Evolutionary conservation across 2,888 invertebrate species (phyloP), one percentile per base, ranked within the genome.

Genomic region (Acanthoscelides obtectus): DNA sequence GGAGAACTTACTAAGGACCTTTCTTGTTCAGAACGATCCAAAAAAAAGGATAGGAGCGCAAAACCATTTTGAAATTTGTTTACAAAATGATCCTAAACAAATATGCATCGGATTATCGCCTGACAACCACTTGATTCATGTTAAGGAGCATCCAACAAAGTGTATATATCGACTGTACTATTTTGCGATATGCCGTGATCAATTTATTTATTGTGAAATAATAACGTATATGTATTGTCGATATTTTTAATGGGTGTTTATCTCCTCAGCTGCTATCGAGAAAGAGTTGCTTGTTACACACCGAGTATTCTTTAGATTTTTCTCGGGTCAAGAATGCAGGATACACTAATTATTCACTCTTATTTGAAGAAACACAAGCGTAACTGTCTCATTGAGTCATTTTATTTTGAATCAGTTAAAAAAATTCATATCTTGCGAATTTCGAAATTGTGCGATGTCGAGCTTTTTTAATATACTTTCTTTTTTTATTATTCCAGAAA

Each of bases 401-500:
- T 45, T 45, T 12, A 45, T 45, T 45, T 45, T 6, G 45, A 3
- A 45, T 45, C 6, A 45, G 3, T 45, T 12, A 6, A 45, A 45
- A n/a, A 45, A 12, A 12, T 45, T 45, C 45, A 12, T 12, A 45
- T 1, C 12, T 45, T 45, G 5, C 17, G 5, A 1, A 12, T 45
- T n/a, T n/a, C n/a, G n/a, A n/a, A n/a, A n/a, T n/a, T n/a, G n/a
- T n/a, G n/a, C n/a, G n/a, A 66, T 8, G 3, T 21, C 20, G 3
- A 21, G 19, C 1, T 1, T 21, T 2, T 27, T 17, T 20, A 66
- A 21, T 20, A 19, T 20, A 19, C 1, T 66, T 66, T 66, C 22
- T 66, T 69, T 64, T 74, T 71, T 27, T 69, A 77, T 87, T 77
- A 73, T 85, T 85, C 22, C 87, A 92, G 92, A 89, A 75, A 88